phyloP scores from a whole-genome alignment of 2,797 vertebrate species.

The Toxotes lorentzi region DNA sequence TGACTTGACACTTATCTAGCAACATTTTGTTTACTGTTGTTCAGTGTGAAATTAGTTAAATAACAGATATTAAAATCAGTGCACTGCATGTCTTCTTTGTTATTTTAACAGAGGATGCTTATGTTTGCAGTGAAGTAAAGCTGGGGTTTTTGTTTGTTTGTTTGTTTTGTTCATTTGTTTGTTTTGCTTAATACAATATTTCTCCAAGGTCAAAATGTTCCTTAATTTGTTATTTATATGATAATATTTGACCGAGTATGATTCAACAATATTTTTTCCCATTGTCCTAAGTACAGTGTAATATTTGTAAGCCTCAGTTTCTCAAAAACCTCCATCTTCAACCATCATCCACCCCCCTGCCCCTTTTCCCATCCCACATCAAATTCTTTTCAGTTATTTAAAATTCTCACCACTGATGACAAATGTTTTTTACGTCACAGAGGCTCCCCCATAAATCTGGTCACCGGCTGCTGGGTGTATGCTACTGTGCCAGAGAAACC shows the following conservation, averaged over 20 bases:
- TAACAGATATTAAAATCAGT: not conserved
- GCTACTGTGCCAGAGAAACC: not conserved
- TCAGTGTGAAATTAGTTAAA: accelerated
- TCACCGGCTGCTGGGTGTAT: not conserved
- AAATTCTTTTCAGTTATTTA: not conserved
- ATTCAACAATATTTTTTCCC: not conserved
- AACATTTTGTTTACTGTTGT: accelerated
- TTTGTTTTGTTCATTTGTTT: not conserved
- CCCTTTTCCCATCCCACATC: not conserved
- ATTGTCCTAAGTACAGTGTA: too few species aligned
- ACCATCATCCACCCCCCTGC: not conserved
- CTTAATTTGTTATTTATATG: not conserved
- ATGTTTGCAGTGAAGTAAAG: not conserved
- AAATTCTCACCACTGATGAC: not conserved
- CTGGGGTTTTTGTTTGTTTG: not conserved
- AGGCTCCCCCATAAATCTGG: not conserved
- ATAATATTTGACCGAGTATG: not conserved
- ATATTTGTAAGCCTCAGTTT: not conserved
- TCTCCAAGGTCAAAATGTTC: not conserved
- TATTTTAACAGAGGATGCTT: not conserved
- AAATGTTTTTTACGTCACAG: not conserved
- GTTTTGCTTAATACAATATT: not conserved
- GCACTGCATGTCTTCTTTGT: accelerated
- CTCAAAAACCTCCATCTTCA: not conserved
- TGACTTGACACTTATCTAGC: not conserved